Evolutionary conservation across 1,140 invertebrate species (phyloP), one percentile per base, ranked within the genome.

Genomic region (Cataglyphis hispanica): DNA sequence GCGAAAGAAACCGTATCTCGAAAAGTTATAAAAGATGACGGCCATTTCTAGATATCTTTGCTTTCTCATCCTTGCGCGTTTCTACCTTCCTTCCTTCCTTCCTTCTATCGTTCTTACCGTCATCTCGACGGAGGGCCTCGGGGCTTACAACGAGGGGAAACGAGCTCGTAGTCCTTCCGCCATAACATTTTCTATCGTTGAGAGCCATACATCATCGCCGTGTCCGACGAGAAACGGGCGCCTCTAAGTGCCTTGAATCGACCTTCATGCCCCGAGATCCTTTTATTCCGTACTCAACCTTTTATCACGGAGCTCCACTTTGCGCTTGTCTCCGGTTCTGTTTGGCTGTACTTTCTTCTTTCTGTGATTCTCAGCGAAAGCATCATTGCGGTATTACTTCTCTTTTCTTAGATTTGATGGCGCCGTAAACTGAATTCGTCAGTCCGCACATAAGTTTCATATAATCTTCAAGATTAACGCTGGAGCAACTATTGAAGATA

Each of bases 171-270:
- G 86, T 87, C 89, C 72, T 76, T 70, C 69, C 83, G 81, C 83
- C 78, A 70, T 86, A 89, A 89, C 92, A 67, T 89, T 78, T 81
- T 89, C 90, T 78, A 87, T 92, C 92, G 88, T 83, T 86, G 76
- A 92, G 92, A 91, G 88, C 92, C 90, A 93, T 93, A 93, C 91
- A 93, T 93, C 93, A 93, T 93, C 91, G 91, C 93, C 91, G 89
- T 92, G 85, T 90, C 89, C 87, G 83, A 91, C 91, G 90, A 93
- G 89, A 84, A 80, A 63, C 83, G 86, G 87, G 69, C 85, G 77
- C 86, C 74, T 91, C 89, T 91, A 93, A 93, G 92, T 93, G 90
- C 91, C 87, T 84, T 85, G 89, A 93, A 92, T 91, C 92, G 89
- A 89, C 77, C 90, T 88, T 91, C 87, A 64, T 69, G 76, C 76